Conservation (phyloP, 2,888 invertebrate genomes). For the Cremastobaeus sp. region DNA sequence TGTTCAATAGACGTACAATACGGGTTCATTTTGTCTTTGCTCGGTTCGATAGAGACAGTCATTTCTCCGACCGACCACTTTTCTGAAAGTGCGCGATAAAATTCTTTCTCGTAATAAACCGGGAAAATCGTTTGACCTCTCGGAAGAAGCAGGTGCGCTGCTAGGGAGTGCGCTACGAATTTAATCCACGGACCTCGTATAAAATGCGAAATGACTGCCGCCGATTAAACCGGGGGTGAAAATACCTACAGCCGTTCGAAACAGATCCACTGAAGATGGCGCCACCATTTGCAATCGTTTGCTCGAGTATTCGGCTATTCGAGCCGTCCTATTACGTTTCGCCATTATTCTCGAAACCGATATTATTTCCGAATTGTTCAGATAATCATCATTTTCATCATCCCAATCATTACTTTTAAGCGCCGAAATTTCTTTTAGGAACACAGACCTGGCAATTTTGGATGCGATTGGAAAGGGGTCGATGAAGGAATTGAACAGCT, state of each 20-base stretch:
- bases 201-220: constrained; percentile 64
- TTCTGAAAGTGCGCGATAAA: constrained; percentile 46
- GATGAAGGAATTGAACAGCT: no score
- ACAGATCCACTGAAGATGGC: constrained; percentile 48
- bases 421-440: no score
- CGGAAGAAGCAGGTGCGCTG: constrained; percentile 34
- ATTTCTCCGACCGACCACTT: constrained; percentile 33
- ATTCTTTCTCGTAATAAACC: constrained; percentile 38
- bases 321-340: constrained; percentile 6
- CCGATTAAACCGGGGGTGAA: constrained; percentile 67
- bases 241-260: constrained; percentile 62
- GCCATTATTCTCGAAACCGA: constrained; percentile 19
- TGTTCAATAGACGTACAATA: constrained; percentile 42
- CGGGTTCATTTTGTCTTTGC: constrained; percentile 46
- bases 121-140: constrained; percentile 33
- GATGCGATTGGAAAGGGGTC: no score
- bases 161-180: constrained; percentile 61
- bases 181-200: constrained; percentile 67
- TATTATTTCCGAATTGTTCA: constrained; percentile 12
- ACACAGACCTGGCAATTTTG: no score
- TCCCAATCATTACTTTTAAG: no score
- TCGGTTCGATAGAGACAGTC: constrained; percentile 33
- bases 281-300: constrained; percentile 26
- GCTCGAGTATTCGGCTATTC: constrained; percentile 22
- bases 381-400: constrained; percentile 8